Percentiles rank a stretch among this genome's conserved stretches.
These are phyloP conservation scores for Hippoglossus hippoglossus DNA, from an alignment of 2,797 vertebrate genomes.

Conservation along the genomic window DNA sequence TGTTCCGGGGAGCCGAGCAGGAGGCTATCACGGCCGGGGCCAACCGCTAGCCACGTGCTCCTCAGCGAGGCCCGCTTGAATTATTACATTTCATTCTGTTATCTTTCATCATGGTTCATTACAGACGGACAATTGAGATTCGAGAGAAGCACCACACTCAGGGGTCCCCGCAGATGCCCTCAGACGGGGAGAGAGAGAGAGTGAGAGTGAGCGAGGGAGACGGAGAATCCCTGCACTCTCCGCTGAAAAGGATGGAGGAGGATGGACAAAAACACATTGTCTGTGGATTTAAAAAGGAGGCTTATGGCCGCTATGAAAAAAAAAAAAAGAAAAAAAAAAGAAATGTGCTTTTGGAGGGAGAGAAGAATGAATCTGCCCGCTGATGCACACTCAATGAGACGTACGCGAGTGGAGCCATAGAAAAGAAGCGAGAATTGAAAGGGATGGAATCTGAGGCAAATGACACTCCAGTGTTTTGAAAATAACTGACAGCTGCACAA, in stretches of 20 bases:
- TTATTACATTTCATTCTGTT: conserved; percentile 85
- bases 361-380: conserved; percentile 80
- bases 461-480: conserved; percentile 79
- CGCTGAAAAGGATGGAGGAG: conserved; percentile 81
- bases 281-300: conserved; percentile 87
- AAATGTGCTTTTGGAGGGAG: conserved; percentile 68
- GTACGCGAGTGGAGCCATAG: conserved; percentile 67
- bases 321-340: conserved; percentile 34
- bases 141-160: conserved; percentile 81
- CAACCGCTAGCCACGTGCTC: conserved; percentile 80
- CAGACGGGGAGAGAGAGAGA: conserved; percentile 50
- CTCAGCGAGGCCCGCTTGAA: conserved; percentile 75
- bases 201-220: conserved; percentile 26
- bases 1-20: conserved; percentile 64
- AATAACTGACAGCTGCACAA: conserved; percentile 84
- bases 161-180: conserved; percentile 83
- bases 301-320: conserved; percentile 82
- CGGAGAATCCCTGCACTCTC: conserved; percentile 73
- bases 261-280: conserved; percentile 91
- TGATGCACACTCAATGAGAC: conserved; percentile 79
- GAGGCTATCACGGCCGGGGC: conserved; percentile 70
- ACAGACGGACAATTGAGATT: conserved; percentile 84
- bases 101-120: conserved; percentile 88
- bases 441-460: conserved; percentile 80
- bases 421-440: conserved; percentile 65